phyloP scores from a whole-genome alignment of 2,888 invertebrate species.

The Sarcophaga carnaria region DNA sequence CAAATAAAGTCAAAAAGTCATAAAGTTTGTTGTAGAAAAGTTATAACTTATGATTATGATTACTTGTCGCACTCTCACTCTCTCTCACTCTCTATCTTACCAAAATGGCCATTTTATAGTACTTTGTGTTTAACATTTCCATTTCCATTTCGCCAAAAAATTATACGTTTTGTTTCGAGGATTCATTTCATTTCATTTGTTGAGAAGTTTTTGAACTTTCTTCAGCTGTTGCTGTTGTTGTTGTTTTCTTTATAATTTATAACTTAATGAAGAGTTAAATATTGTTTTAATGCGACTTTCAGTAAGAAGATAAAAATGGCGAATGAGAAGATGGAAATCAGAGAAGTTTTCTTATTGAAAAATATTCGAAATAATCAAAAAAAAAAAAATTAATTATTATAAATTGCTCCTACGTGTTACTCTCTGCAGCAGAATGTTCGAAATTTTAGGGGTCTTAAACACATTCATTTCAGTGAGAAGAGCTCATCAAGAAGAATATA shows the following conservation, averaged over 20 bases:
- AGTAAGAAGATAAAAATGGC: background rate
- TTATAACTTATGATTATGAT: background rate
- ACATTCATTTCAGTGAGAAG: too few relatives aligned
- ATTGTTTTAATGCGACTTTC: background rate
- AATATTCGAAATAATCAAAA: background rate
- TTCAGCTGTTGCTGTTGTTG: too few relatives aligned
- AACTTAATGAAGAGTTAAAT: background rate
- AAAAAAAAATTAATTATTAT: background rate
- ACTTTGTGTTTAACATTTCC: too few relatives aligned
- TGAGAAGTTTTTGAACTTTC: background rate
- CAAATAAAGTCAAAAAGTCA: constrained; percentile 63
- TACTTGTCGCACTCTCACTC: too few relatives aligned
- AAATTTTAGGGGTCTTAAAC: too few relatives aligned
- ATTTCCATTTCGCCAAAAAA: background rate
- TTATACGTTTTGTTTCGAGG: background rate
- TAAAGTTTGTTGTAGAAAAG: constrained; percentile 57
- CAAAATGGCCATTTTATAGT: too few relatives aligned
- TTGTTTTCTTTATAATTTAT: background rate
- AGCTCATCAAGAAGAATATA: too few relatives aligned
- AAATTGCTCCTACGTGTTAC: too few relatives aligned
- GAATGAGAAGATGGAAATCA: background rate
- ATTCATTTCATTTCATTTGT: background rate
- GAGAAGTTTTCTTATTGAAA: background rate
- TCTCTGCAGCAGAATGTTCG: too few relatives aligned
- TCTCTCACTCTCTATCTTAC: too few relatives aligned